Conservation (phyloP, 2,888 invertebrate species). For the Drosophila melanosoma region DNA sequence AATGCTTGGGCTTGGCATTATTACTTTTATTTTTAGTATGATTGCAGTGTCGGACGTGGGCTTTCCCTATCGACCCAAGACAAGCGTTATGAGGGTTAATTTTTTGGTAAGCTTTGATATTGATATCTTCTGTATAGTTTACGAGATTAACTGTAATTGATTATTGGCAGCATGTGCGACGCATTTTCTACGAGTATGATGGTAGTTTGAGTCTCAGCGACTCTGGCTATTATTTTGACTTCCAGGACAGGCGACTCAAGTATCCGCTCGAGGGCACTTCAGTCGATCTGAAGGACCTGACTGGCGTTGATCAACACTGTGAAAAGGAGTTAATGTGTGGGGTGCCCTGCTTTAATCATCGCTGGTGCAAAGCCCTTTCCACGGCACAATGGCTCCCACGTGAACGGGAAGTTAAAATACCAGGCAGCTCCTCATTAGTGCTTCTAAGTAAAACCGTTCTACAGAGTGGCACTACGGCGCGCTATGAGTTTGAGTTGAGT, state of each 20-base stretch:
- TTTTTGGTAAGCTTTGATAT: conserved; percentile 84
- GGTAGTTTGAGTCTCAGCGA: conserved; percentile 83
- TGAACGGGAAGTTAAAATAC: conserved; percentile 59
- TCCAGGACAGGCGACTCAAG: conserved; percentile 84
- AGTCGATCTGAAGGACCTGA: conserved; percentile 61
- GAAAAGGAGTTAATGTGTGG: conserved; percentile 78
- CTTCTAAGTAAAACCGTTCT: conserved; percentile 56
- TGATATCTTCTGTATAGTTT: no score
- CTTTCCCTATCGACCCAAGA: conserved; percentile 86
- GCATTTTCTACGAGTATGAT: conserved; percentile 85
- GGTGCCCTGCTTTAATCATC: conserved; percentile 80
- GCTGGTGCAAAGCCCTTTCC: conserved; percentile 65
- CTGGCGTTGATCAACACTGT: conserved; percentile 64
- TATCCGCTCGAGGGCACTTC: conserved; percentile 61
- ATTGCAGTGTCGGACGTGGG: conserved; percentile 86
- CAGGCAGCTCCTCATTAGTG: conserved; percentile 60
- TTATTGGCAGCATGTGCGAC: conserved; percentile 84
- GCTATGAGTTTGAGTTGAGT: conserved; percentile 73
- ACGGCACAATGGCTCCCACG: conserved; percentile 73
- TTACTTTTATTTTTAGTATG: conserved; percentile 77
- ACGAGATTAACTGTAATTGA: background rate
- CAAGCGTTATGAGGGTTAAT: conserved; percentile 86
- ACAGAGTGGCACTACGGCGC: conserved; percentile 39
- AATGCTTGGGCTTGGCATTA: conserved; percentile 62
- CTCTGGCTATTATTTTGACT: conserved; percentile 85